phyloP scores from a whole-genome alignment of 2,113 vertebrate species.

The Abramis brama region DNA sequence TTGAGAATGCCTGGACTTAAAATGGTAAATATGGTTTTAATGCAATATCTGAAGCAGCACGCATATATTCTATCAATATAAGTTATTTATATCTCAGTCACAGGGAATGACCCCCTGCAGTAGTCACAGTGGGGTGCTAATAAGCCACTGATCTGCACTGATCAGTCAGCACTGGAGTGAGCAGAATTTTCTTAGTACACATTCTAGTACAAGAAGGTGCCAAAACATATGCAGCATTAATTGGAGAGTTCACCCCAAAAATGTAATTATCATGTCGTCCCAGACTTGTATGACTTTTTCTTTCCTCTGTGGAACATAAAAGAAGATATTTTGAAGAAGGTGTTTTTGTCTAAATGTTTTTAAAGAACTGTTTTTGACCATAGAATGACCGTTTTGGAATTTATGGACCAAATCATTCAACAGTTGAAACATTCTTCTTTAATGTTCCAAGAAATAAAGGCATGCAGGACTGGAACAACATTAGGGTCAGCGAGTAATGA shows the following conservation, averaged over 20 bases:
- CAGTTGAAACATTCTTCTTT: background rate
- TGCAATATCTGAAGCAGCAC: background rate
- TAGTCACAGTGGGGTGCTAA: constrained; percentile 35
- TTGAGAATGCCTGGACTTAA: background rate
- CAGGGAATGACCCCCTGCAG: background rate
- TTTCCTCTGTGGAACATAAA: background rate
- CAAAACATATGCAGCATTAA: background rate
- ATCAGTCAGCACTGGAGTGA: background rate
- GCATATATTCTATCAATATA: background rate
- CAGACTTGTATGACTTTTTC: background rate
- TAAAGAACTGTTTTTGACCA: constrained; percentile 19
- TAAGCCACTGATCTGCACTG: constrained; percentile 43
- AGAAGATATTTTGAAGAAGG: background rate
- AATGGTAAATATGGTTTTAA: background rate
- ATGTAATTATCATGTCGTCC: background rate
- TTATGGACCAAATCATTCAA: background rate
- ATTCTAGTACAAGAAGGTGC: background rate
- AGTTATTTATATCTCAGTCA: background rate
- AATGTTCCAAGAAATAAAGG: background rate
- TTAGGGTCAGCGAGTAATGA: background rate
- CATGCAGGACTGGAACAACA: background rate
- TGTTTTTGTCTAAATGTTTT: background rate
- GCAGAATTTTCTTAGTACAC: background rate
- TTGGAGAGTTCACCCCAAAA: background rate
- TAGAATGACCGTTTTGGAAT: background rate